Conservation (phyloP, 2,797 vertebrate genomes). For the Pristis pectinata region DNA sequence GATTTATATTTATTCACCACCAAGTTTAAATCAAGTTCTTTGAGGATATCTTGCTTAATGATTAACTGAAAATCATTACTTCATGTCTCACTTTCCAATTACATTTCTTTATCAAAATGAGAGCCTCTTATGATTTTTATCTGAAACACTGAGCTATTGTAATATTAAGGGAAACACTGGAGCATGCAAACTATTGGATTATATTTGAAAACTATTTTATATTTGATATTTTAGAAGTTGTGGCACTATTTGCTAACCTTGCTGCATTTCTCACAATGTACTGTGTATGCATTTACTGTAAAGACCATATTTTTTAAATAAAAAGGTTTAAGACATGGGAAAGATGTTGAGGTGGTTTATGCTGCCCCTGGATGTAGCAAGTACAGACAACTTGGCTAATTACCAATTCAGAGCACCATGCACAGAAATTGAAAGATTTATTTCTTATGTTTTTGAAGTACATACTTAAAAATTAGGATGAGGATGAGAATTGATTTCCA, state of each 20-base stretch:
- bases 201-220: neutral
- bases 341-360: neutral
- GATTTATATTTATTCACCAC: neutral
- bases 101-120: neutral
- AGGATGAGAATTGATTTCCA: neutral
- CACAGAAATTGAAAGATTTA: neutral
- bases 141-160: neutral
- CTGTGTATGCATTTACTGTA: too few species aligned
- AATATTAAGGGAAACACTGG: neutral
- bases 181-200: neutral
- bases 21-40: neutral
- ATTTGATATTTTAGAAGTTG: slow-evolving; percentile 2
- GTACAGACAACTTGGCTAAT: neutral
- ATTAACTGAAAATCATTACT: neutral
- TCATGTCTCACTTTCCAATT: slow-evolving; percentile 13
- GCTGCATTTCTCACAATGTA: neutral
- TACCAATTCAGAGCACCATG: neutral
- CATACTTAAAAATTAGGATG: neutral
- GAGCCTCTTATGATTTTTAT: neutral
- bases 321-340: neutral
- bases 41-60: neutral
- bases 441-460: neutral
- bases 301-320: neutral
- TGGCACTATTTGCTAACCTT: neutral
- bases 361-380: neutral